Percentiles rank a stretch among this genome's conserved stretches.
phyloP scores from a whole-genome alignment of 2,113 vertebrate genomes.

The Rhinoderma darwinii region DNA sequence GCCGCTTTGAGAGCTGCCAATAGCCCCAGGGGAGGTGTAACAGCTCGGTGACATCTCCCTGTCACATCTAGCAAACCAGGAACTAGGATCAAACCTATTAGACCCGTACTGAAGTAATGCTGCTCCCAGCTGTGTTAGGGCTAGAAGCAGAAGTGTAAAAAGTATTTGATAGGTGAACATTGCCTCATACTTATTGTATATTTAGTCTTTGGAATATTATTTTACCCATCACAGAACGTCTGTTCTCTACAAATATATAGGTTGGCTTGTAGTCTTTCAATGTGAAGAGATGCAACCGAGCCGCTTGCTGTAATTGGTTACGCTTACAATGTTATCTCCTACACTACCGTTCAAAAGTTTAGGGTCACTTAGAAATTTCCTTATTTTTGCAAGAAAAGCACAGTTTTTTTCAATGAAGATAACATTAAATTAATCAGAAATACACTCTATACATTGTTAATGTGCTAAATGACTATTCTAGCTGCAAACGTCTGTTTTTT shows the following conservation, averaged over 20 bases:
- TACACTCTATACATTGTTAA: no score
- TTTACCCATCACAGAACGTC: neutral
- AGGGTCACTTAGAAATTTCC: no score
- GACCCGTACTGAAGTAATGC: slow-evolving; percentile 11
- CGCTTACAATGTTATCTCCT: neutral
- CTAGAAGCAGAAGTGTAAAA: slow-evolving; percentile 25
- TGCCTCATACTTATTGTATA: neutral
- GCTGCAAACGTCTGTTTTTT: no score
- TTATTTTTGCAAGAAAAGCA: no score
- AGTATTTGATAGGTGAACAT: slow-evolving; percentile 3
- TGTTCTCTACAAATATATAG: neutral
- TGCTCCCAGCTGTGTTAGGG: slow-evolving; percentile 35
- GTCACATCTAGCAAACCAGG: slow-evolving; percentile 46
- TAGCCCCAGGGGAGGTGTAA: slow-evolving; percentile 42
- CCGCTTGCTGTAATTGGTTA: neutral
- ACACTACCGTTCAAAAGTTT: no score
- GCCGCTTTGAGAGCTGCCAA: slow-evolving; percentile 45
- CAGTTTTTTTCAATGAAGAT: no score
- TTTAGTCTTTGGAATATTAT: neutral
- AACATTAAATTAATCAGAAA: no score
- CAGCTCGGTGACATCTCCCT: slow-evolving; percentile 49
- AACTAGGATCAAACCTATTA: slow-evolving; percentile 51
- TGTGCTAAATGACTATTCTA: no score
- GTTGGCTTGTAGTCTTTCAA: slow-evolving; percentile 2
- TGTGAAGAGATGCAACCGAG: neutral